These are phyloP conservation scores for Bombus soroeensis DNA, from an alignment of 1,140 invertebrate species.

Conservation along the genomic window DNA sequence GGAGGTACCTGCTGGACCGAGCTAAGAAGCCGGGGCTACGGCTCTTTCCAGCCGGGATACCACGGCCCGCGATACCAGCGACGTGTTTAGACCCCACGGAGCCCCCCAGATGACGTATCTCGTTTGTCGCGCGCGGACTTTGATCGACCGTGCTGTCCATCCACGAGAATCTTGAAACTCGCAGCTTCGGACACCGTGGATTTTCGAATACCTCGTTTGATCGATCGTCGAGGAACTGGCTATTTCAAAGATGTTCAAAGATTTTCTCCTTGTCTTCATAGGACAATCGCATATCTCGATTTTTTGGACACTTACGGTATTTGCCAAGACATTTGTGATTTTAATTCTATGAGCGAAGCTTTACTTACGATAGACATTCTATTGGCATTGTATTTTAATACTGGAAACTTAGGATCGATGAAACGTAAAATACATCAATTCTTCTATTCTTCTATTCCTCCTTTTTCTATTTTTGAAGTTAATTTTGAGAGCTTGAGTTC, in stretches of 20 bases:
- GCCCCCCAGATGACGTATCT: slow-evolving; percentile 49
- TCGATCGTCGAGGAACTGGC: not conserved
- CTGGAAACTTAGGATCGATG: too few species aligned
- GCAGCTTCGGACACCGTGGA: not conserved
- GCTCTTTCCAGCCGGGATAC: slow-evolving; percentile 69
- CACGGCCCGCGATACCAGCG: slow-evolving; percentile 61
- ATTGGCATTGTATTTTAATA: too few species aligned
- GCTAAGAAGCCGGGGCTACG: slow-evolving; percentile 63
- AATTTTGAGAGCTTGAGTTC: too few species aligned
- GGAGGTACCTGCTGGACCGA: slow-evolving; percentile 71
- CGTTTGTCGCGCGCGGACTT: slow-evolving; percentile 54
- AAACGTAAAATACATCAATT: too few species aligned
- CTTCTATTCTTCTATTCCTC: not conserved
- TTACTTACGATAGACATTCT: not conserved
- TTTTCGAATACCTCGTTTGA: not conserved
- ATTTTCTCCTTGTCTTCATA: too few species aligned
- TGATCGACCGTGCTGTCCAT: slow-evolving; percentile 14
- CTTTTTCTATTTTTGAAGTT: not conserved
- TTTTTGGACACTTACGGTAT: too few species aligned
- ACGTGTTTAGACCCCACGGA: slow-evolving; percentile 54
- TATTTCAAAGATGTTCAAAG: not conserved
- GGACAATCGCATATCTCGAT: too few species aligned
- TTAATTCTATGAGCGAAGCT: not conserved
- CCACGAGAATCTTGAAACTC: not conserved
- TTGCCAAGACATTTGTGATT: not conserved